A percentile compares a stretch with the other conserved stretches of the same genome.
These are phyloP conservation scores for Danionella cerebrum DNA, from an alignment of 2,113 vertebrate genomes.

Conservation along the genomic window DNA sequence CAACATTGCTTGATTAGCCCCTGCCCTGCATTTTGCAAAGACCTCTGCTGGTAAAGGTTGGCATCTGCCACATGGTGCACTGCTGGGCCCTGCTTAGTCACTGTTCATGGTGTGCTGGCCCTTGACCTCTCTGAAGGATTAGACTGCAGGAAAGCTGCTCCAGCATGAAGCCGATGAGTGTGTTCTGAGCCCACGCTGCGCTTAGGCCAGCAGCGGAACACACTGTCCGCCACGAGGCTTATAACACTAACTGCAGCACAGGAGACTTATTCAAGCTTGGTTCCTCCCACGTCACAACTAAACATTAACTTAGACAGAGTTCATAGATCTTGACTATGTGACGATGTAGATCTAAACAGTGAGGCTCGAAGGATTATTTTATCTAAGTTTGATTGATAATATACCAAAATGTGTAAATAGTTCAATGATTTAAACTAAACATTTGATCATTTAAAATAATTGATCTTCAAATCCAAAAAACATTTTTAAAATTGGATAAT, in stretches of 20 bases:
- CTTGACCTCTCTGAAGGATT: background rate
- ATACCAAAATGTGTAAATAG: too few relatives aligned
- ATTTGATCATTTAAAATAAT: too few relatives aligned
- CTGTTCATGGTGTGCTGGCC: conserved; percentile 31
- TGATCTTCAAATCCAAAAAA: too few relatives aligned
- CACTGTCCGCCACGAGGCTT: conserved; percentile 8
- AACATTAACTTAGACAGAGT: background rate
- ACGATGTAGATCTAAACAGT: too few relatives aligned
- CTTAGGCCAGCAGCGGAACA: background rate
- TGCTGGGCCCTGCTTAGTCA: background rate
- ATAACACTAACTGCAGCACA: background rate
- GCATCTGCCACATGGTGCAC: background rate
- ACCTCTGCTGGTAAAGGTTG: background rate
- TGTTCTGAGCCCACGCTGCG: conserved; percentile 26
- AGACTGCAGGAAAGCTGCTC: background rate
- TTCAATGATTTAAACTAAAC: too few relatives aligned
- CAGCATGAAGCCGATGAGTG: conserved; percentile 39
- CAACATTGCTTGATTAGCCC: background rate
- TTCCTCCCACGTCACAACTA: conserved; percentile 27
- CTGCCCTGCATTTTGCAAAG: background rate
- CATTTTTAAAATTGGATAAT: too few relatives aligned
- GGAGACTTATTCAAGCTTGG: conserved; percentile 21
- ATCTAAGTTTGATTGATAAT: too few relatives aligned
- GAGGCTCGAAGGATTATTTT: too few relatives aligned
- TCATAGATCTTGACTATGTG: background rate